These are phyloP conservation scores for Dissostichus mawsoni DNA, from an alignment of 2,113 vertebrate species.

Conservation along the genomic window DNA sequence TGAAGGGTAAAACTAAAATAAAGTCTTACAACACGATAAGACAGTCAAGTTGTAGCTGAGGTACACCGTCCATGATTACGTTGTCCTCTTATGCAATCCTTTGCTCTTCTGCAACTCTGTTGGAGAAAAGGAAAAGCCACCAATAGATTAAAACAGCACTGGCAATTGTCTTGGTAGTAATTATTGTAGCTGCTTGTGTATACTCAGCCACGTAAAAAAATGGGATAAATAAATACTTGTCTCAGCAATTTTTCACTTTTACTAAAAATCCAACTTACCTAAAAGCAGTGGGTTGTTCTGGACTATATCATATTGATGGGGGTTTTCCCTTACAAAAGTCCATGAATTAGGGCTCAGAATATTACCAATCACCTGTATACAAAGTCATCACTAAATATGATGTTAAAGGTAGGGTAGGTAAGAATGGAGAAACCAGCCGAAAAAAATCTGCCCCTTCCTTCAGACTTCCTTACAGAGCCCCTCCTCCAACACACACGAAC, in stretches of 20 bases:
- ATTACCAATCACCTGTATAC: too few relatives aligned
- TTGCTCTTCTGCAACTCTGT: constrained; percentile 51
- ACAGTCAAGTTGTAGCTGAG: background rate
- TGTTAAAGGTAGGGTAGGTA: too few relatives aligned
- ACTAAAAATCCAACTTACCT: background rate
- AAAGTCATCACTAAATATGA: too few relatives aligned
- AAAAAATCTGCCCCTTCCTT: too few relatives aligned
- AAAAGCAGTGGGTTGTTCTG: background rate
- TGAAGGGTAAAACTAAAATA: background rate
- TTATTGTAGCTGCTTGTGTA: background rate
- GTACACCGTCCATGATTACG: background rate
- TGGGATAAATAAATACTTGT: too few relatives aligned
- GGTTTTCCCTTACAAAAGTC: too few relatives aligned
- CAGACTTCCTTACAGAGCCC: too few relatives aligned
- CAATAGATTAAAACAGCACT: background rate
- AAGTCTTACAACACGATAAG: background rate
- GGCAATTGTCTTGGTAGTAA: background rate
- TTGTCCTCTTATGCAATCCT: constrained; percentile 8
- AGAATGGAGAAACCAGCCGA: too few relatives aligned
- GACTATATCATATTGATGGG: too few relatives aligned
- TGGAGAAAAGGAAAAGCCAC: background rate
- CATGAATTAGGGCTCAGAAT: too few relatives aligned
- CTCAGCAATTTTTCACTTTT: background rate
- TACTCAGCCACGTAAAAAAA: background rate
- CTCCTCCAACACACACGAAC: too few relatives aligned